A percentile compares a stretch with the other conserved stretches of the same genome.
Conservation (phyloP, 2,113 vertebrate genomes). For the Ciconia boyciana region DNA sequence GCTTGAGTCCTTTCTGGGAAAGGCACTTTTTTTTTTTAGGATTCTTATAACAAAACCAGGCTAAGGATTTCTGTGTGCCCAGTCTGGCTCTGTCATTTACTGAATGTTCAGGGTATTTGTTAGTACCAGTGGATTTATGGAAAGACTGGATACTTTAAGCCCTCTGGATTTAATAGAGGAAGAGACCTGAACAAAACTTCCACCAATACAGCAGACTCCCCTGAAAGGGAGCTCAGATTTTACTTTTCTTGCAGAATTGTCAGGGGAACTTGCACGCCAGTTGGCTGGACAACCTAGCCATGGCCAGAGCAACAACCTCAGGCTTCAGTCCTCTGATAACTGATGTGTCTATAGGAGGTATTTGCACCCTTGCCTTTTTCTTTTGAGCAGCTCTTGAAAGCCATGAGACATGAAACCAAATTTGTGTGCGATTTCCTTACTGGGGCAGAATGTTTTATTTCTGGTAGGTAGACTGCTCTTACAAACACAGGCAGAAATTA, state of each 20-base stretch:
- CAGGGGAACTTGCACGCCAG: accelerated
- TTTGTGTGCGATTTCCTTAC: background rate
- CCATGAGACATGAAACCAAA: background rate
- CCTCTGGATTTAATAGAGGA: background rate
- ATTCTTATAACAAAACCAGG: background rate
- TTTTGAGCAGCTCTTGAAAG: background rate
- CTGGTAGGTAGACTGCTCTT: background rate
- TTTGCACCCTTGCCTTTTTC: background rate
- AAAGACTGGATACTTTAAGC: background rate
- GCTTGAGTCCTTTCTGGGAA: background rate
- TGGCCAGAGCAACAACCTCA: background rate
- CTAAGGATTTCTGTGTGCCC: background rate
- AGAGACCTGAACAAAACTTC: background rate
- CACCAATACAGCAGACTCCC: background rate
- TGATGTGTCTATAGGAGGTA: no score
- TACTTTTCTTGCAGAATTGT: background rate
- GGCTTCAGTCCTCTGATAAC: background rate
- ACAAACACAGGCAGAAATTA: background rate
- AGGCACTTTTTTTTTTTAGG: background rate
- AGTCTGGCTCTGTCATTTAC: background rate
- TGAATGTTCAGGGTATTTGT: background rate
- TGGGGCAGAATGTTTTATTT: background rate
- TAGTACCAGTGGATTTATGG: background rate
- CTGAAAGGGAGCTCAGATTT: background rate
- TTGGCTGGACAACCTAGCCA: background rate